Conservation (phyloP, 2,888 invertebrate genomes). For the Taenaris catops region DNA sequence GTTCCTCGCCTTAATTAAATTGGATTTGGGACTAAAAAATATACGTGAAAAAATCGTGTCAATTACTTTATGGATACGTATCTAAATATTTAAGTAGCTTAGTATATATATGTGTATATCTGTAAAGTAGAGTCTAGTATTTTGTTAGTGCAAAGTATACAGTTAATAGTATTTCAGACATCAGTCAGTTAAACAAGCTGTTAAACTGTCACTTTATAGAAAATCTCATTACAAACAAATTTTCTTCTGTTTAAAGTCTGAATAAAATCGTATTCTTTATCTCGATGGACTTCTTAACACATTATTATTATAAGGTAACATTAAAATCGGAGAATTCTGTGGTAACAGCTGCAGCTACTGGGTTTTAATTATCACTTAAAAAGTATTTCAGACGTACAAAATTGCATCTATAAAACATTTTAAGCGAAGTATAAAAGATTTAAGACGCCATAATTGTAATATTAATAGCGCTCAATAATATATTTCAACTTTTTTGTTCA, state of each 20-base stretch:
- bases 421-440: constrained; percentile 29
- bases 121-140: no score
- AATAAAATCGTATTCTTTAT: no score
- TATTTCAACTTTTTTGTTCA: no score
- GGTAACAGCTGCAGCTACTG: constrained; percentile 64
- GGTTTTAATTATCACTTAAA: constrained; percentile 75
- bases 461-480: no score
- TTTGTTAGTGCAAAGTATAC: no score
- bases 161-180: no score
- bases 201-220: no score
- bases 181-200: no score
- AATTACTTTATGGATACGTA: constrained; percentile 71
- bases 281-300: constrained; percentile 1
- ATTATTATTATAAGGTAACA: constrained; percentile 16
- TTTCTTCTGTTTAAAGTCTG: no score
- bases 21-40: constrained; percentile 77
- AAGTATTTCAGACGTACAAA: constrained; percentile 60
- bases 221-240: no score
- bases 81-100: no score
- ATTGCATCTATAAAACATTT: constrained; percentile 68
- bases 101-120: no score
- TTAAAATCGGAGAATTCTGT: constrained; percentile 55
- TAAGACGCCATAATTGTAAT: constrained; percentile 22
- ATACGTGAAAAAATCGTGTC: constrained; percentile 76
- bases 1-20: constrained; percentile 79